A percentile compares a stretch with the other conserved stretches of the same genome.
These are phyloP conservation scores for Thymelicus acteon DNA, from an alignment of 2,888 invertebrate species.

Conservation along the genomic window DNA sequence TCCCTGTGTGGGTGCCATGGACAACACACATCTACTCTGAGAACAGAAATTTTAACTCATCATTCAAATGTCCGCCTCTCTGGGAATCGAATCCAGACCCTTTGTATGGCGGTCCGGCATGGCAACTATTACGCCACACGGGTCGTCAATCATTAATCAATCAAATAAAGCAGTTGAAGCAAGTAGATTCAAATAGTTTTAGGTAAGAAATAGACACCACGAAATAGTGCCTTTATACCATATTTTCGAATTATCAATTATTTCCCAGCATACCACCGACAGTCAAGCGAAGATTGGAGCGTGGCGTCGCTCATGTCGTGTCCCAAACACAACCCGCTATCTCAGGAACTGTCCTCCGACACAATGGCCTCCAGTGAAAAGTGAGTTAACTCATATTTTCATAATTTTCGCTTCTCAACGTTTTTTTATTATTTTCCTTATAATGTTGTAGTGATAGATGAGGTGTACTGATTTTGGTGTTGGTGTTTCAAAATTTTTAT, in stretches of 20 bases:
- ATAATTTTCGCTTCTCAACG: slow-evolving; percentile 38
- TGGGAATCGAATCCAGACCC: neutral
- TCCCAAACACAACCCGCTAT: slow-evolving; percentile 84
- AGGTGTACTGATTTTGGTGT: slow-evolving; percentile 20
- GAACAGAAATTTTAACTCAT: no score
- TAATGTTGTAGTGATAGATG: slow-evolving; percentile 26
- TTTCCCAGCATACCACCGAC: slow-evolving; percentile 68
- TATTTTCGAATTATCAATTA: no score
- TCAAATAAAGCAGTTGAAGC: no score
- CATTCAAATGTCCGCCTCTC: no score
- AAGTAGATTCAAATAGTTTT: no score
- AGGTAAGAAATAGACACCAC: no score
- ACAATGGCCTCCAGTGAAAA: slow-evolving; percentile 77
- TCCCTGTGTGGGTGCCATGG: no score
- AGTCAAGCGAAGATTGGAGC: slow-evolving; percentile 87
- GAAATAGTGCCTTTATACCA: no score
- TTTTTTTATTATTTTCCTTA: slow-evolving; percentile 40
- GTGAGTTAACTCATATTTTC: slow-evolving; percentile 58
- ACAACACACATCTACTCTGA: no score
- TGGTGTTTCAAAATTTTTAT: neutral
- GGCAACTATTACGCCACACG: no score
- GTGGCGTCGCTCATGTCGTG: slow-evolving; percentile 90
- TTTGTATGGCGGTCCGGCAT: neutral
- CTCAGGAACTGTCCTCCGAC: slow-evolving; percentile 60
- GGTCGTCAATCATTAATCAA: no score